A percentile compares a stretch with the other conserved stretches of the same genome.
Conservation (phyloP, 2,113 vertebrate genomes). For the Noturus placidus region DNA sequence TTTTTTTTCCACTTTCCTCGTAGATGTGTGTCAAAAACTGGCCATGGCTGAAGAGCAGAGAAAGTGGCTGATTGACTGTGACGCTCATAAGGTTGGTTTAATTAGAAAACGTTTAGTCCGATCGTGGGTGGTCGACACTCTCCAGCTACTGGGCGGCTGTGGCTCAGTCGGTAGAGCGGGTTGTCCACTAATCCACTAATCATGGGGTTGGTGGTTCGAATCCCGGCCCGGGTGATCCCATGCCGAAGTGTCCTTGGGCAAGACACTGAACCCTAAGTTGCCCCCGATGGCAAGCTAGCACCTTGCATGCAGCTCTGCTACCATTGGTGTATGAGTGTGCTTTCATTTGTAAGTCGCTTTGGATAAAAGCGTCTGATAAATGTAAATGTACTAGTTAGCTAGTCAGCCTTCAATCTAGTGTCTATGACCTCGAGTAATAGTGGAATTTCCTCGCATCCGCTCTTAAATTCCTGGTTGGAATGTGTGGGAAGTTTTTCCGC, state of each 20-base stretch:
- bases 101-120: not conserved
- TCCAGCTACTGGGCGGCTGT: no score
- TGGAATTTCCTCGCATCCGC: not conserved
- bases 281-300: no score
- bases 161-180: no score
- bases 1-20: conserved; percentile 26
- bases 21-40: conserved; percentile 89
- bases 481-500: not conserved
- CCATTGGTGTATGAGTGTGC: no score
- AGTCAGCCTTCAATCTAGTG: not conserved
- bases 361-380: no score
- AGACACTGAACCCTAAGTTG: no score
- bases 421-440: not conserved
- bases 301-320: no score
- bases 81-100: conserved; percentile 76
- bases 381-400: not conserved
- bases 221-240: no score
- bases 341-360: no score
- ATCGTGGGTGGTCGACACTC: not conserved
- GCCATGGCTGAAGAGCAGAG: conserved; percentile 77
- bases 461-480: not conserved
- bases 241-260: no score
- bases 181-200: no score
- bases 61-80: conserved; percentile 75
- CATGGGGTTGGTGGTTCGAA: no score